These are phyloP conservation scores for Brachypodius melanocephalos DNA, from an alignment of 2,113 vertebrate genomes.

Conservation along the genomic window DNA sequence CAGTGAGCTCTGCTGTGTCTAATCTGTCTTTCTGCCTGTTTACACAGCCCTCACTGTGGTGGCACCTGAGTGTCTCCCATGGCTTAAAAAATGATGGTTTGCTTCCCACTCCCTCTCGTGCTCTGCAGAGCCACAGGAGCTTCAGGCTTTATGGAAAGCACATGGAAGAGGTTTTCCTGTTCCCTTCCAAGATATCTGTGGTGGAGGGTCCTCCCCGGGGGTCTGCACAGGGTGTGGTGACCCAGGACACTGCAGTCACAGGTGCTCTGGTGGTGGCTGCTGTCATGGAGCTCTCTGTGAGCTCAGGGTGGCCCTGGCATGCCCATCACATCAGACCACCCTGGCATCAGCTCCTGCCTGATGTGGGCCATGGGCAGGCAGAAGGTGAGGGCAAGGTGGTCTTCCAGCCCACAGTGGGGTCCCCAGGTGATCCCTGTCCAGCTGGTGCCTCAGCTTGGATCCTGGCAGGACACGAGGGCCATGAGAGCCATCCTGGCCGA, in stretches of 20 bases:
- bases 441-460: neutral
- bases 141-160: neutral
- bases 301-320: neutral
- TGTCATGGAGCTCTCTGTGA: neutral
- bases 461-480: neutral
- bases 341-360: neutral
- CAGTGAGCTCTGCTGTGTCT: neutral
- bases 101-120: neutral
- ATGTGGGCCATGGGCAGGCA: neutral
- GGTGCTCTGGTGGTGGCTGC: neutral
- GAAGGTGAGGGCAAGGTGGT: neutral
- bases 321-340: rapidly evolving
- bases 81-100: neutral
- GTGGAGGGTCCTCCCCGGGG: neutral
- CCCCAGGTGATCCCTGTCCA: rapidly evolving
- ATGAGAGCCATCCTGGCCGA: rapidly evolving
- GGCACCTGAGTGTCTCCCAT: neutral
- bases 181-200: rapidly evolving
- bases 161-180: rapidly evolving
- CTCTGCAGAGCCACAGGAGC: rapidly evolving
- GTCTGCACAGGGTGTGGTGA: neutral
- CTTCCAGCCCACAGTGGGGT: neutral
- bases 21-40: conserved; percentile 1
- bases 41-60: neutral
- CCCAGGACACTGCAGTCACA: rapidly evolving